Percentiles rank a stretch among this genome's conserved stretches.
Conservation (phyloP, 2,113 vertebrate species). For the Burhinus oedicnemus region DNA sequence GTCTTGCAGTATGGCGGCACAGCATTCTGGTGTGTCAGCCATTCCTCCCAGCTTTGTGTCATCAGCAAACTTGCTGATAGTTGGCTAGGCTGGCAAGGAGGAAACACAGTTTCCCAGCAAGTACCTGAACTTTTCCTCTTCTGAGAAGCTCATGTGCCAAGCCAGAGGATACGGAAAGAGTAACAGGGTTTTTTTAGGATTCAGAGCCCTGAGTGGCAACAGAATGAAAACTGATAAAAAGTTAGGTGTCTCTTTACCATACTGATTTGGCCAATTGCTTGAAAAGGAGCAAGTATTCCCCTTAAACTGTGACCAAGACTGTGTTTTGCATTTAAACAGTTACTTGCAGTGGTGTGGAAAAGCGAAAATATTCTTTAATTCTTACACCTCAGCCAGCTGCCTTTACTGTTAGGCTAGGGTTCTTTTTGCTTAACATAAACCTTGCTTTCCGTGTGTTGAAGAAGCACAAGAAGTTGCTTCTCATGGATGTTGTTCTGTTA, state of each 20-base stretch:
- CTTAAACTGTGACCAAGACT: neutral
- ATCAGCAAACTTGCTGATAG: no score
- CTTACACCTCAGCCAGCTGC: neutral
- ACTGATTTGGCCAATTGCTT: neutral
- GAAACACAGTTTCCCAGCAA: neutral
- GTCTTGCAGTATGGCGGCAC: no score
- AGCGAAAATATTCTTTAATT: neutral
- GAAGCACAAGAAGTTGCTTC: neutral
- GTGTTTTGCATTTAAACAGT: neutral
- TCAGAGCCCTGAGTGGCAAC: neutral
- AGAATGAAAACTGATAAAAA: neutral
- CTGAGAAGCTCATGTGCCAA: neutral
- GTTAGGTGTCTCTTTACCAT: neutral
- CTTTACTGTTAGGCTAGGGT: neutral
- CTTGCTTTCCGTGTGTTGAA: neutral
- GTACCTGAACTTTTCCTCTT: neutral
- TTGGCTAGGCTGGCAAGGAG: neutral
- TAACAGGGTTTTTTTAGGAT: neutral
- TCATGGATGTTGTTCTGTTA: neutral
- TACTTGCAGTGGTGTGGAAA: neutral
- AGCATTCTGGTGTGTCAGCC: no score
- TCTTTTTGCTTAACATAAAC: neutral
- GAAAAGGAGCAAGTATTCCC: neutral
- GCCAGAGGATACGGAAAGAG: neutral
- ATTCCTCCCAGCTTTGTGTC: no score